phyloP scores from a whole-genome alignment of 2,113 vertebrate genomes.

The Entelurus aequoreus region DNA sequence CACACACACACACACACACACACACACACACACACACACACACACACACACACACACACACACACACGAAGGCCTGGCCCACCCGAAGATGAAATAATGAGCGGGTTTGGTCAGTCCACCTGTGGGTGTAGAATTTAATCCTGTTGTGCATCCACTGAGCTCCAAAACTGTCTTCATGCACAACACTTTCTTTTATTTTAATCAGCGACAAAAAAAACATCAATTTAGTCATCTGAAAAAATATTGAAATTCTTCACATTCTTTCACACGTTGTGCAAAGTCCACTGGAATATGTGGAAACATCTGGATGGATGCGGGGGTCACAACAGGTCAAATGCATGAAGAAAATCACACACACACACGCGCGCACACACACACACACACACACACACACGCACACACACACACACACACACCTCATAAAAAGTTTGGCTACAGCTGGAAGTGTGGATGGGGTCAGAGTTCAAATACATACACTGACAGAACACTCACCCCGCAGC shows the following conservation, averaged over 20 bases:
- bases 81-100: conserved; percentile 58
- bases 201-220: no score
- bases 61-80: conserved; percentile 37
- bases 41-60: conserved; percentile 2
- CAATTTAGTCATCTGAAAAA: neutral
- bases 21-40: conserved; percentile 1
- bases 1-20: conserved; percentile 3
- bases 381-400: conserved; percentile 10
- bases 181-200: no score
- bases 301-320: conserved; percentile 51
- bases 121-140: conserved; percentile 23
- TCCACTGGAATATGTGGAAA: conserved; percentile 20
- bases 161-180: conserved; percentile 16
- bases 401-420: conserved; percentile 31
- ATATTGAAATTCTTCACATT: neutral
- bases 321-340: conserved; percentile 44
- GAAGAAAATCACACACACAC: neutral
- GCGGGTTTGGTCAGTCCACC: conserved; percentile 44
- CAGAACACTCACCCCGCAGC: conserved; percentile 30
- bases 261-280: conserved; percentile 2
- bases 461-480: conserved; percentile 61
- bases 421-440: conserved; percentile 50
- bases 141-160: conserved; percentile 20
- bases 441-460: conserved; percentile 49
- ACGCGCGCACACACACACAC: conserved; percentile 10